phyloP scores from a whole-genome alignment of 2,113 vertebrate species.

The Leiothrix lutea region DNA sequence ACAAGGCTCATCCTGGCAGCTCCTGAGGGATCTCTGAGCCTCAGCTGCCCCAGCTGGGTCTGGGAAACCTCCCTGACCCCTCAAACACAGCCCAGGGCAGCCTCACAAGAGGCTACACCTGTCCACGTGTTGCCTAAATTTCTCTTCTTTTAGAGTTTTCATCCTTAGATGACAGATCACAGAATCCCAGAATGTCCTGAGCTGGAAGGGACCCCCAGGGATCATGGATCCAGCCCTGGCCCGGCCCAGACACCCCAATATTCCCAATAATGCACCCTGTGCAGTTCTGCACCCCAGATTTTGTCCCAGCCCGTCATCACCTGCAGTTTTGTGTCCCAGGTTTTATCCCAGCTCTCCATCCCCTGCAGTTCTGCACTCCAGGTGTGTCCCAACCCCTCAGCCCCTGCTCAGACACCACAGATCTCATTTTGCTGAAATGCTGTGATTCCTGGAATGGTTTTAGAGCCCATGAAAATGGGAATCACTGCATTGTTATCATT shows the following conservation, averaged over 20 bases:
- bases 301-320: background rate
- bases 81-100: background rate
- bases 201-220: background rate
- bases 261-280: background rate
- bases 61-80: background rate
- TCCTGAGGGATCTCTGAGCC: background rate
- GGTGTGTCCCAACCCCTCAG: background rate
- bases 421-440: background rate
- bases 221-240: background rate
- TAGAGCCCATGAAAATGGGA: background rate
- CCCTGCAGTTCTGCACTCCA: accelerated
- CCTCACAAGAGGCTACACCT: background rate
- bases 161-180: background rate
- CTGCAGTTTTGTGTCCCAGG: background rate
- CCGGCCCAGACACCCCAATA: background rate
- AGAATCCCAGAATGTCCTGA: background rate
- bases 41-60: background rate
- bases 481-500: background rate
- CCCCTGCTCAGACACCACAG: background rate
- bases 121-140: accelerated
- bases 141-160: background rate
- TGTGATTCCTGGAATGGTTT: background rate
- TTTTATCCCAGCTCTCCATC: background rate
- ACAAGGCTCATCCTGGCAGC: background rate
- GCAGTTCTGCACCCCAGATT: background rate